phyloP scores from a whole-genome alignment of 2,113 vertebrate genomes.

The Acrocephalus arundinaceus region DNA sequence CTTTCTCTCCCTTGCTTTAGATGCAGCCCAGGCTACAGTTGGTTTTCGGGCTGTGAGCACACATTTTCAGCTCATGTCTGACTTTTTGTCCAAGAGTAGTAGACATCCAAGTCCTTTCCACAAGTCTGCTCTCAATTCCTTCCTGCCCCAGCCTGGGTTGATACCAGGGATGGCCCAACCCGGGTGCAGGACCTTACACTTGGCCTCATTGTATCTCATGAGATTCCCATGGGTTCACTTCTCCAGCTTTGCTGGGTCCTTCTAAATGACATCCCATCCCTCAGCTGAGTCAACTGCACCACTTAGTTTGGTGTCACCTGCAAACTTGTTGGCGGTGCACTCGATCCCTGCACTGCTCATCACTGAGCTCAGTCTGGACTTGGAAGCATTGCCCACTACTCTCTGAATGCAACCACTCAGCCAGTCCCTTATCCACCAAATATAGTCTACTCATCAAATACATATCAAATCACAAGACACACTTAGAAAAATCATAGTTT shows the following conservation, averaged over 20 bases:
- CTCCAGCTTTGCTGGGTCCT: not conserved
- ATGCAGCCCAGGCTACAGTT: rapidly evolving
- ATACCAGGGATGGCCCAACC: not conserved
- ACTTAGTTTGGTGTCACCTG: not conserved
- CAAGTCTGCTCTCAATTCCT: not conserved
- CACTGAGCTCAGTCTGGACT: not conserved
- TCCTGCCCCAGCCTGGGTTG: not conserved
- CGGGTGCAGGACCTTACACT: not conserved
- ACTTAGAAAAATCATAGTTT: not conserved
- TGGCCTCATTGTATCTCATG: not conserved
- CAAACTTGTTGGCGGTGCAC: too few species aligned
- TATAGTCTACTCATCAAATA: not conserved
- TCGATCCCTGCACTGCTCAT: rapidly evolving
- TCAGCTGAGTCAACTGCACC: not conserved
- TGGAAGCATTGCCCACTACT: not conserved
- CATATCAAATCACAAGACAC: not conserved
- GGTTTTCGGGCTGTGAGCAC: not conserved
- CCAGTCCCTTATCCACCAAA: not conserved
- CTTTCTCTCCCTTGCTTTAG: not conserved
- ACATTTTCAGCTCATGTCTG: not conserved
- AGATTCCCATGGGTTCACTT: not conserved
- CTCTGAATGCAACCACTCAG: not conserved
- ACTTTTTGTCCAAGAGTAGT: not conserved
- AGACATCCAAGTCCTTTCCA: not conserved
- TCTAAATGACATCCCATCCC: not conserved